phyloP scores from a whole-genome alignment of 2,797 vertebrate genomes.

The Notamacropus eugenii region DNA sequence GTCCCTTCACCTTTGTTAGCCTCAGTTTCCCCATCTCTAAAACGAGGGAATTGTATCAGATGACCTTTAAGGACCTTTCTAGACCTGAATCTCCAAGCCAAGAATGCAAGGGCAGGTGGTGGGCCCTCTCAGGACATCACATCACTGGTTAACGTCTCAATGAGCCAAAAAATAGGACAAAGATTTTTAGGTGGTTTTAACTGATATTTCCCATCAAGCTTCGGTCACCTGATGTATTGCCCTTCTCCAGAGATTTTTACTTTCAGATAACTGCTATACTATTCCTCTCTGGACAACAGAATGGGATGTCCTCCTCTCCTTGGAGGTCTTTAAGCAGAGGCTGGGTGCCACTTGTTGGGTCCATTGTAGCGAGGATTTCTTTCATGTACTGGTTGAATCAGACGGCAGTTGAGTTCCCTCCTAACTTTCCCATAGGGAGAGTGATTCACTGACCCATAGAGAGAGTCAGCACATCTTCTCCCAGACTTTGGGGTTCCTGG shows the following conservation, averaged over 20 bases:
- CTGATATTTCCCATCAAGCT: neutral
- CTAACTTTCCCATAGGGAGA: neutral
- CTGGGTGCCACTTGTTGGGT: neutral
- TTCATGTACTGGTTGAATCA: neutral
- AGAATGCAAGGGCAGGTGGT: neutral
- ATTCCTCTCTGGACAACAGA: neutral
- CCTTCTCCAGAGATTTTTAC: neutral
- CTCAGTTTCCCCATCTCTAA: neutral
- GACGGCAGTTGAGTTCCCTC: neutral
- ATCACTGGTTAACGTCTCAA: neutral
- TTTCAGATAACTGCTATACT: neutral
- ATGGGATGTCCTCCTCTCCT: neutral
- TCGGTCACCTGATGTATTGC: neutral
- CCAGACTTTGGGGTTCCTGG: neutral
- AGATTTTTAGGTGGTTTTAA: neutral
- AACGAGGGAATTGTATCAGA: neutral
- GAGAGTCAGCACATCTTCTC: rapidly evolving
- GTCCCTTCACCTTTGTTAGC: neutral
- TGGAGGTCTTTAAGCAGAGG: neutral
- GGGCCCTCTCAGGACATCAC: neutral
- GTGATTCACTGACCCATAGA: slow-evolving; percentile 1
- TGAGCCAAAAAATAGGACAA: neutral
- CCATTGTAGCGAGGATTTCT: neutral
- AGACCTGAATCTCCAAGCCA: neutral
- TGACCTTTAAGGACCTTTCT: neutral